A percentile compares a stretch with the other conserved stretches of the same genome.
phyloP scores from a whole-genome alignment of 1,140 invertebrate genomes.

The Callitettix versicolor region DNA sequence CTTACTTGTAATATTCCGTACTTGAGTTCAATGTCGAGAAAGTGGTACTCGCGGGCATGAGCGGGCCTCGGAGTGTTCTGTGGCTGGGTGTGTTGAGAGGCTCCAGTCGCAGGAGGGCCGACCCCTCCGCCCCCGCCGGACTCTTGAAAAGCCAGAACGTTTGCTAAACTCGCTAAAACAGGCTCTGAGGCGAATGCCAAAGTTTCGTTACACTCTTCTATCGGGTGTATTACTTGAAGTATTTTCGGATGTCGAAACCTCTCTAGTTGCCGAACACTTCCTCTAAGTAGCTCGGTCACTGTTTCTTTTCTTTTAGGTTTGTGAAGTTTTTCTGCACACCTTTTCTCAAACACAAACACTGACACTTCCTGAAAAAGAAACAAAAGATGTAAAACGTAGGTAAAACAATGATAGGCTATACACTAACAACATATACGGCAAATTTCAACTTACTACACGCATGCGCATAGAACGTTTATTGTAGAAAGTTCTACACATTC shows the following conservation, averaged over 20 bases:
- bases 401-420: too few relatives aligned
- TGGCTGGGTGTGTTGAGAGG: conserved; percentile 26
- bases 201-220: conserved; percentile 74
- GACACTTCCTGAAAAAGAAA: conserved; percentile 76
- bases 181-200: conserved; percentile 87
- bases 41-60: conserved; percentile 66
- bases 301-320: conserved; percentile 87
- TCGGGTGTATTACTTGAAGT: conserved; percentile 57
- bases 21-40: conserved; percentile 85
- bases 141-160: conserved; percentile 65
- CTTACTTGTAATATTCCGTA: conserved; percentile 84
- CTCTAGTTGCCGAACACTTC: conserved; percentile 70
- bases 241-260: conserved; percentile 80
- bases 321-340: conserved; percentile 84
- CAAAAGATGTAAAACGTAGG: too few relatives aligned
- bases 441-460: too few relatives aligned
- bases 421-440: too few relatives aligned
- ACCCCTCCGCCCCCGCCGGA: conserved; percentile 31
- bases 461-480: too few relatives aligned
- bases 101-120: conserved; percentile 32
- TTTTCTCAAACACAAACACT: conserved; percentile 91
- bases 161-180: conserved; percentile 75
- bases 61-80: conserved; percentile 37
- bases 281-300: conserved; percentile 79
- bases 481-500: too few relatives aligned